Base-by-base conservation (phyloP, 2,888 invertebrate genomes). In the Drosophila prostipennis region DNA sequence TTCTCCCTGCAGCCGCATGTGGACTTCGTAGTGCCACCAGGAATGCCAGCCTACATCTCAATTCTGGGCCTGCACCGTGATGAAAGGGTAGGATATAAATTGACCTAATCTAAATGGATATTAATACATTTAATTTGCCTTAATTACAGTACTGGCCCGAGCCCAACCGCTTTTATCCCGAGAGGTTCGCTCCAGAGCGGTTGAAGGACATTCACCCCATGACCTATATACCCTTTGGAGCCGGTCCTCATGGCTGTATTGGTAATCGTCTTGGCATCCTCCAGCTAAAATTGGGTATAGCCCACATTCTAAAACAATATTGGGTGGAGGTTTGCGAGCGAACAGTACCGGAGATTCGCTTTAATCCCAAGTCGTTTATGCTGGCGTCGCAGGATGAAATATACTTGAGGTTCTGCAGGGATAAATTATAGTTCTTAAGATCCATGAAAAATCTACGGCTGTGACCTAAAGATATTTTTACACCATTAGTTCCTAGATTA, bases 21-120 rank as follows among this genome's bases (percentile, higher is more conserved):
- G 19, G 83, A 91, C 39, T 89, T 81, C 54, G 74, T 72, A 2
- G 72, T 91, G 43, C 91, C 92, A 0, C 45, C 76, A 5, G 90
- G 90, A 5, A 91, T 91, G 90, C 91, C 92, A 0, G 82, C 89
- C 3, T 89, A 90, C 61, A 83, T 91, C 36, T 91, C 91, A 0
- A 86, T 89, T 34, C 74, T 89, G 26, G 91, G 90, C 0, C 56
- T 91, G 16, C 92, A 91, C 7, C 79, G 91, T 6, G 92, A 91
- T 78, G 69, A 86, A 5, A 87, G 87, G 78, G 91, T 46, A 32
- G 0, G 3, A 11, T 29, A 1, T 6, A 14, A 23, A 19, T 11
- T 3, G 7, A 3, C 3, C 26, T 1, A 29, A 8, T 45, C 1
- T 4, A 11, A 40, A 19, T 19, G 34, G 11, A 11, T 6, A 11